Conservation (phyloP, 2,797 vertebrate species). For the Strix occidentalis region DNA sequence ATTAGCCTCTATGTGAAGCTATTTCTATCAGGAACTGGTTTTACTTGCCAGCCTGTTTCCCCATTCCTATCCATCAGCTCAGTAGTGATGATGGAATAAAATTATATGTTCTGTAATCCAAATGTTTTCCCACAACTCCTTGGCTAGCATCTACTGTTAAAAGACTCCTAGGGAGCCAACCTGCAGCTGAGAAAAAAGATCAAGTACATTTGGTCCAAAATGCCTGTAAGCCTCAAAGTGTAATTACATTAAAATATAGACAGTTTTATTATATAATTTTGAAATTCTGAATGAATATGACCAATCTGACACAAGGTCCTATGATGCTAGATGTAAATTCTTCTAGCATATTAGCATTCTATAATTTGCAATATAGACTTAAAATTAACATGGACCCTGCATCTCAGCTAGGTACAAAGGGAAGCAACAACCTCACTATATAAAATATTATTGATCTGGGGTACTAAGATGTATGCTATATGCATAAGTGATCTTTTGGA, state of each 20-base stretch:
- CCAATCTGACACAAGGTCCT: not conserved
- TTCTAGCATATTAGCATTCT: not conserved
- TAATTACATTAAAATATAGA: not conserved
- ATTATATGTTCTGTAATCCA: not conserved
- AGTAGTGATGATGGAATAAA: not conserved
- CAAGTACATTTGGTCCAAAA: not conserved
- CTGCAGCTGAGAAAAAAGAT: not conserved
- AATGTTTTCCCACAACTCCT: conserved; percentile 5
- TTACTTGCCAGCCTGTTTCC: not conserved
- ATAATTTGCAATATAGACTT: not conserved
- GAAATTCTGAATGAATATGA: not conserved
- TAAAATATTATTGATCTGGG: not conserved
- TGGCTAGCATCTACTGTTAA: not conserved
- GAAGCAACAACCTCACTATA: not conserved
- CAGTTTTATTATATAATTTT: not conserved
- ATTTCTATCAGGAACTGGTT: not conserved
- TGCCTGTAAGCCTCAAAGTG: not conserved
- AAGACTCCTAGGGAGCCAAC: not conserved
- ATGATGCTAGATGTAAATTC: not conserved
- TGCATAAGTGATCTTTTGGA: not conserved
- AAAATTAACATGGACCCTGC: not conserved
- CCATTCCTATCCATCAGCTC: not conserved
- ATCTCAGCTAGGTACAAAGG: not conserved
- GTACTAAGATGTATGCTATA: not conserved
- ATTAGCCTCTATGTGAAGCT: not conserved